These are phyloP conservation scores for Proterorhinus semilunaris DNA, from an alignment of 2,113 vertebrate genomes.

Conservation along the genomic window DNA sequence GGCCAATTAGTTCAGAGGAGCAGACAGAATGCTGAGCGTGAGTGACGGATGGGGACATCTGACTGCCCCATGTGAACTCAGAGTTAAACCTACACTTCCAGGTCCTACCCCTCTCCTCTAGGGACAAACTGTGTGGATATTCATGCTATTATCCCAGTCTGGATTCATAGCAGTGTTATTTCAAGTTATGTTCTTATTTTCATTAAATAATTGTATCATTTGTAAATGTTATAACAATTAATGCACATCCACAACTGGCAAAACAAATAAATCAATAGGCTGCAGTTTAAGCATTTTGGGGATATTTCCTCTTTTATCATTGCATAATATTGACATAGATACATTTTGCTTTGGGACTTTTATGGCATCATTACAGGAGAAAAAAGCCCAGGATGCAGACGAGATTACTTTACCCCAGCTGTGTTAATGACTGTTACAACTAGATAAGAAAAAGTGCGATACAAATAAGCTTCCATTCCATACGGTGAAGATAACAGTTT, in stretches of 20 bases:
- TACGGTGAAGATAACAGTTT: too few relatives aligned
- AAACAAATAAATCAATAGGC: too few relatives aligned
- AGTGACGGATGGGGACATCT: slow-evolving; percentile 30
- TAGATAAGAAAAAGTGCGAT: too few relatives aligned
- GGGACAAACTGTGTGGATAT: neutral
- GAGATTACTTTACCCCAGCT: slow-evolving; percentile 24
- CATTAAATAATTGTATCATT: too few relatives aligned
- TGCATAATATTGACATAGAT: slow-evolving; percentile 22
- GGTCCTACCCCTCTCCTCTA: neutral
- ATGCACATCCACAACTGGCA: too few relatives aligned
- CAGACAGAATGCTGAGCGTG: slow-evolving; percentile 25
- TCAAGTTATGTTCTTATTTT: too few relatives aligned
- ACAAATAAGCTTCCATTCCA: too few relatives aligned
- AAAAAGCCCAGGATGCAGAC: slow-evolving; percentile 31
- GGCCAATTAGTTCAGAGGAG: slow-evolving; percentile 43
- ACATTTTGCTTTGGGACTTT: slow-evolving; percentile 40
- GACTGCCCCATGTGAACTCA: slow-evolving; percentile 24
- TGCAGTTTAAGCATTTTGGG: too few relatives aligned
- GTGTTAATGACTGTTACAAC: slow-evolving; percentile 29
- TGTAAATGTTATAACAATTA: too few relatives aligned
- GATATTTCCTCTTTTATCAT: neutral
- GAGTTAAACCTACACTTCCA: slow-evolving; percentile 14
- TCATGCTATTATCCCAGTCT: neutral
- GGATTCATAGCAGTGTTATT: too few relatives aligned
- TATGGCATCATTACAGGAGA: slow-evolving; percentile 38